Evolutionary conservation across 2,797 vertebrate species (phyloP).

Genomic region (Lagocephalus sceleratus): DNA sequence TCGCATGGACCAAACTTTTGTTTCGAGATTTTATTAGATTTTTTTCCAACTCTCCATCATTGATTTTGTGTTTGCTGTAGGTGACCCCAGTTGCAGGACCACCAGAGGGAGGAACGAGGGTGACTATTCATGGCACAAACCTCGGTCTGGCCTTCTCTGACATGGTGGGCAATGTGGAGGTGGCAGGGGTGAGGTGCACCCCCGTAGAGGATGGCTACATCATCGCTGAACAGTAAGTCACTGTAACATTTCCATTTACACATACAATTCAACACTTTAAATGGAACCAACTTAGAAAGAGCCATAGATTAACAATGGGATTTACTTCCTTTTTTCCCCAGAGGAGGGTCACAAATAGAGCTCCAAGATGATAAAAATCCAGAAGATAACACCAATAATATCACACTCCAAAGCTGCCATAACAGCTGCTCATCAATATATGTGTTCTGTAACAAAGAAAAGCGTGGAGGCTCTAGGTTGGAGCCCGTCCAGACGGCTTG

Average conservation of each 20-base stretch:
- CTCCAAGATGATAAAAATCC: too few species aligned
- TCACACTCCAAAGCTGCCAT: too few species aligned
- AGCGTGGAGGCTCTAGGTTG: slow-evolving; percentile 42
- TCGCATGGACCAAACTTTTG: slow-evolving; percentile 39
- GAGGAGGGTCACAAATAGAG: too few species aligned
- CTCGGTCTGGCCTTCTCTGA: slow-evolving; percentile 95
- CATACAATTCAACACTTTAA: not conserved
- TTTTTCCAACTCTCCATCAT: not conserved
- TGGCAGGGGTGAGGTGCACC: slow-evolving; percentile 88
- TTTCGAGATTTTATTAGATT: too few species aligned
- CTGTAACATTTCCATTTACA: not conserved
- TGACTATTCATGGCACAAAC: slow-evolving; percentile 94
- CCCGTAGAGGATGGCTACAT: slow-evolving; percentile 90
- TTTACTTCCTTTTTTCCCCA: too few species aligned
- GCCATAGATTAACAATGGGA: too few species aligned
- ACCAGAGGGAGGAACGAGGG: slow-evolving; percentile 91
- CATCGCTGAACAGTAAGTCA: slow-evolving; percentile 94
- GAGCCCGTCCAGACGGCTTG: slow-evolving; percentile 46
- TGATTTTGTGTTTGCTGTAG: slow-evolving; percentile 47
- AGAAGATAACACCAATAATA: too few species aligned
- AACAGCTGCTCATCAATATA: not conserved
- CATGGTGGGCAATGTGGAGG: slow-evolving; percentile 89
- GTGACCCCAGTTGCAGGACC: slow-evolving; percentile 93
- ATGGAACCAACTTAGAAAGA: too few species aligned
- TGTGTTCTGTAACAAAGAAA: slow-evolving; percentile 9